phyloP scores from a whole-genome alignment of 2,113 vertebrate genomes.

The Triplophysa rosa region DNA sequence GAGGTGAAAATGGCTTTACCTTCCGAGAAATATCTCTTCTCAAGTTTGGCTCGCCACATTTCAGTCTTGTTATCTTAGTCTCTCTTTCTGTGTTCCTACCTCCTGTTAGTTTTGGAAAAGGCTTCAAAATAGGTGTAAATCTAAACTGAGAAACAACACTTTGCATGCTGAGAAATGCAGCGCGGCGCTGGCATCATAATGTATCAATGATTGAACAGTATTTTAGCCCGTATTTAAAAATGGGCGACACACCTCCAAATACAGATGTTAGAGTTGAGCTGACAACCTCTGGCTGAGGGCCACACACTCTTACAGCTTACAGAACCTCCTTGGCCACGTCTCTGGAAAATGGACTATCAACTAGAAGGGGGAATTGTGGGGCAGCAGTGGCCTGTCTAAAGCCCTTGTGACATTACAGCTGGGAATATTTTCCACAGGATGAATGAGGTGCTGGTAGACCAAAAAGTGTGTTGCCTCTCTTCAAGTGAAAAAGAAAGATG shows the following conservation, averaged over 20 bases:
- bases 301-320: conserved; percentile 13
- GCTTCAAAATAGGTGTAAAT: conserved; percentile 42
- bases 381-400: conserved; percentile 30
- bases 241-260: not conserved
- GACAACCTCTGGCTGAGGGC: conserved; percentile 8
- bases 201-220: conserved; percentile 13
- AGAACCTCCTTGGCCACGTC: conserved; percentile 19
- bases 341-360: conserved; percentile 45
- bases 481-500: conserved; percentile 1
- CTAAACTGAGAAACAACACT: conserved; percentile 44
- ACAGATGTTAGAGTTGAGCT: conserved; percentile 23
- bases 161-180: conserved; percentile 5
- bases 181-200: conserved; percentile 4
- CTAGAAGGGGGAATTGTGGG: conserved; percentile 35
- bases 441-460: not conserved
- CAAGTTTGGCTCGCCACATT: conserved; percentile 44
- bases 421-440: conserved; percentile 69
- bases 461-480: not conserved
- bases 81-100: conserved; percentile 10
- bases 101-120: conserved; percentile 44
- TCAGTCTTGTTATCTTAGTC: conserved; percentile 58
- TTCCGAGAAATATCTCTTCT: conserved; percentile 59
- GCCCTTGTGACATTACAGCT: conserved; percentile 69
- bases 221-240: not conserved
- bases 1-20: conserved; percentile 73